Evolutionary conservation across 2,797 vertebrate genomes (phyloP).

Genomic region (Platyrinchus mystaceus): DNA sequence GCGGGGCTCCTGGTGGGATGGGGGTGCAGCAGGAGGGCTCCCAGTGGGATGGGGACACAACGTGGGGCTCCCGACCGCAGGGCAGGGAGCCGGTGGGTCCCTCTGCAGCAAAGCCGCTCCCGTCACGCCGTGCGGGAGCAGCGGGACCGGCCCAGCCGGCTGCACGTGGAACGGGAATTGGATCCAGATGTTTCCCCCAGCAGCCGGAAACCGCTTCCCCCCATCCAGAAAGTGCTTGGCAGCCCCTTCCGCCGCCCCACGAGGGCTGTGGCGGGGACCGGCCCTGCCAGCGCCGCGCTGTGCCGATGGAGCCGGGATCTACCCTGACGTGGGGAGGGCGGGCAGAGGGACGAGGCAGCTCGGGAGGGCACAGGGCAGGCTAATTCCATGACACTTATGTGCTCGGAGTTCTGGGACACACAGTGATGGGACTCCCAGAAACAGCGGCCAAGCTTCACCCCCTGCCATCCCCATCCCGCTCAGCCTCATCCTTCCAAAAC

Average conservation of each 20-base stretch:
- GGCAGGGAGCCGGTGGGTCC: fast-evolving
- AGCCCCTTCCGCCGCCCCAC: background rate
- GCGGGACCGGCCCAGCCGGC: background rate
- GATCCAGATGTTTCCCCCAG: conserved; percentile 42
- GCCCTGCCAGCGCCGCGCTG: fast-evolving
- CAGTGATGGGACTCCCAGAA: background rate
- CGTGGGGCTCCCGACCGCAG: fast-evolving
- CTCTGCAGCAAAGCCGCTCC: background rate
- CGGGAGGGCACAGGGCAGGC: fast-evolving
- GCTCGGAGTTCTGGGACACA: fast-evolving
- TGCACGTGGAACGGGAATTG: background rate
- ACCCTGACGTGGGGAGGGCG: fast-evolving
- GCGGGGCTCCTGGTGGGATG: fast-evolving
- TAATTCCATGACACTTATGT: fast-evolving
- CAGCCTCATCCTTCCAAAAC: background rate
- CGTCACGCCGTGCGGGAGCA: fast-evolving
- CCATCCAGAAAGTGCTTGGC: background rate
- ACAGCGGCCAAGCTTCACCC: background rate
- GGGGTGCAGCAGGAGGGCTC: too few relatives aligned
- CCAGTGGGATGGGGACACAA: background rate
- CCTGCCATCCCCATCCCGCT: background rate
- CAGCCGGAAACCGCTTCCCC: background rate
- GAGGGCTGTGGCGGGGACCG: fast-evolving
- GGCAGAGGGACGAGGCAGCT: background rate
- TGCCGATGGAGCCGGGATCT: fast-evolving